A percentile compares a stretch with the other conserved stretches of the same genome.
phyloP scores from a whole-genome alignment of 2,113 vertebrate genomes.

The Ptilonorhynchus violaceus region DNA sequence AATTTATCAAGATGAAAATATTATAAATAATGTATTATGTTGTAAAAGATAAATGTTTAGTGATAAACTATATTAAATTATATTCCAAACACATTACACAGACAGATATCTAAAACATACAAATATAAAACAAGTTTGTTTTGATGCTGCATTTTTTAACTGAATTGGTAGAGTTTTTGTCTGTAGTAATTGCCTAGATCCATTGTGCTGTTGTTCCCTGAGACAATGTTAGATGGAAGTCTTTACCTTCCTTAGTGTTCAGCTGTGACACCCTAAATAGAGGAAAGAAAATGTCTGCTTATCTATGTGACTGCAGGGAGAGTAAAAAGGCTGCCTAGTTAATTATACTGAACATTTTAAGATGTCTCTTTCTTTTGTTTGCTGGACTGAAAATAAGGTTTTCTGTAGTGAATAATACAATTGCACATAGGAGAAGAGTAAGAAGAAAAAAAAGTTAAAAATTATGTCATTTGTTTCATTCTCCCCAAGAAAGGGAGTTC shows the following conservation, averaged over 20 bases:
- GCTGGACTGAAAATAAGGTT: background rate
- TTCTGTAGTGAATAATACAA: background rate
- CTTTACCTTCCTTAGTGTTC: background rate
- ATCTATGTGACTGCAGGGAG: background rate
- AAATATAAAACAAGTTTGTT: background rate
- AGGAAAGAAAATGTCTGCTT: background rate
- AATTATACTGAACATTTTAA: background rate
- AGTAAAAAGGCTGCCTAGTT: background rate
- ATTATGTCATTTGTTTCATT: conserved; percentile 36
- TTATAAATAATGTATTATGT: background rate
- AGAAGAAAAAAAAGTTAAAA: background rate
- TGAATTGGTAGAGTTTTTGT: background rate
- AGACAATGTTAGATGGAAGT: background rate
- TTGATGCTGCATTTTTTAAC: background rate
- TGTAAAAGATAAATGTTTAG: background rate
- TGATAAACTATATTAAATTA: background rate
- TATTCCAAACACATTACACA: accelerated
- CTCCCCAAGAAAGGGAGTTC: conserved; percentile 84
- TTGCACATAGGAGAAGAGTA: background rate
- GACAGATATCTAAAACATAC: background rate
- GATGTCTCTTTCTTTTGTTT: background rate
- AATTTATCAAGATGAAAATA: background rate
- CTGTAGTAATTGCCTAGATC: background rate
- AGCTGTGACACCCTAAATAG: background rate
- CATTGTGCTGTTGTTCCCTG: background rate